Conservation (phyloP, 2,797 vertebrate species). For the Neosalanx taihuensis region DNA sequence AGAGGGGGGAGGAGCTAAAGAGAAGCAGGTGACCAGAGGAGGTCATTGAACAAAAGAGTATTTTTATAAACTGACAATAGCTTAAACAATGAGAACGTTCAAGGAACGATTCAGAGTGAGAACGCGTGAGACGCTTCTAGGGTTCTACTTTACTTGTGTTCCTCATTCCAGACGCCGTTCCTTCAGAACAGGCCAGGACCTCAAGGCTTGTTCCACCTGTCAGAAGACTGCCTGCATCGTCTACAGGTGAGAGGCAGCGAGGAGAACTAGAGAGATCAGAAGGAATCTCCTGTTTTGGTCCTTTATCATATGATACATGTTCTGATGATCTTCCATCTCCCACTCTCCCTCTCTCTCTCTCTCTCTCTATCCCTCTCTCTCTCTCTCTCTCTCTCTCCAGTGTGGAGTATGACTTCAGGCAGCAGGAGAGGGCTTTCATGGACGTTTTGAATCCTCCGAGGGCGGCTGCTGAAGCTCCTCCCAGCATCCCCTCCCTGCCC, state of each 20-base stretch:
- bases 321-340: not conserved
- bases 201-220: slow-evolving; percentile 89
- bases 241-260: slow-evolving; percentile 83
- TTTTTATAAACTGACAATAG: not conserved
- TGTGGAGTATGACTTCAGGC: slow-evolving; percentile 79
- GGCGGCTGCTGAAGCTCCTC: slow-evolving; percentile 38
- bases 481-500: slow-evolving; percentile 42
- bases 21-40: not conserved
- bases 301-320: not conserved
- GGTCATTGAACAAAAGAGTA: slow-evolving; percentile 2
- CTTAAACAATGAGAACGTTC: not conserved
- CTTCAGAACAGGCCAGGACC: slow-evolving; percentile 88
- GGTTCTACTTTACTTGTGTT: not conserved
- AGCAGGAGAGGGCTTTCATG: slow-evolving; percentile 71
- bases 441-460: slow-evolving; percentile 64
- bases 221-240: slow-evolving; percentile 95
- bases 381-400: slow-evolving; percentile 56
- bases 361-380: not conserved
- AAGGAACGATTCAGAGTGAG: not conserved
- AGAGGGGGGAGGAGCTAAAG: not conserved
- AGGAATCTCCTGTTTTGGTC: not conserved
- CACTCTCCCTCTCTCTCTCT: slow-evolving; percentile 32
- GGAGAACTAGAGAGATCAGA: not conserved
- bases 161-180: slow-evolving; percentile 66
- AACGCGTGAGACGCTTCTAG: not conserved